These are phyloP conservation scores for Microctonus hyperodae DNA, from an alignment of 2,888 invertebrate genomes.

Conservation along the genomic window DNA sequence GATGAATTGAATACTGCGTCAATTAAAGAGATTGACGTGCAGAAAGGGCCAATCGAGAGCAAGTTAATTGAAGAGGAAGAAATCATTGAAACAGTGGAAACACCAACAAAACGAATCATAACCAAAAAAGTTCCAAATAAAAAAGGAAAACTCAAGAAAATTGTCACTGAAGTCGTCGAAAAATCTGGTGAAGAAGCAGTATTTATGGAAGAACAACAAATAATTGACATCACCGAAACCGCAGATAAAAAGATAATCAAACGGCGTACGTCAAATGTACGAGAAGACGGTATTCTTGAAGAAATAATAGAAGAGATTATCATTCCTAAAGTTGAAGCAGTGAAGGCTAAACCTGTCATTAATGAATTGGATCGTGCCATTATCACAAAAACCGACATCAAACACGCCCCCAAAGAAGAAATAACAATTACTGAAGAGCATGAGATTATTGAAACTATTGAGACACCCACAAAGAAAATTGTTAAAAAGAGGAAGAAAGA, in stretches of 20 bases:
- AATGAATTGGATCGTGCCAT: conserved; percentile 57
- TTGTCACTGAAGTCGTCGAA: conserved; percentile 44
- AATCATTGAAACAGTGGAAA: conserved; percentile 49
- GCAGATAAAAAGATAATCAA: conserved; percentile 44
- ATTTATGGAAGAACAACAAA: conserved; percentile 54
- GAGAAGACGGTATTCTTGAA: conserved; percentile 47
- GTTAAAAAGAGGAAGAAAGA: conserved; percentile 45
- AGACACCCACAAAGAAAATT: conserved; percentile 39
- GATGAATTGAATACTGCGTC: conserved; percentile 38
- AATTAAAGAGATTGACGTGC: conserved; percentile 33
- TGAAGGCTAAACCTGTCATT: conserved; percentile 40
- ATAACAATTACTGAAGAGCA: conserved; percentile 41
- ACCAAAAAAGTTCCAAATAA: conserved; percentile 44
- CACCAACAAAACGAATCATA: conserved; percentile 37
- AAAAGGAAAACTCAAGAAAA: conserved; percentile 49
- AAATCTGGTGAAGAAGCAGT: conserved; percentile 46
- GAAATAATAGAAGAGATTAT: conserved; percentile 48
- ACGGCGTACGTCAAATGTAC: conserved; percentile 40
- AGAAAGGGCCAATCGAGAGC: conserved; percentile 33
- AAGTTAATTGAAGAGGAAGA: conserved; percentile 47
- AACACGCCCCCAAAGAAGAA: conserved; percentile 45
- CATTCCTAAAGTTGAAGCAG: conserved; percentile 41
- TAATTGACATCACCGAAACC: conserved; percentile 45
- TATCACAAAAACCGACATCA: conserved; percentile 38
- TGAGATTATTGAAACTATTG: conserved; percentile 47